These are phyloP conservation scores for Dyspetes luteomarginatus DNA, from an alignment of 2,888 invertebrate genomes.

Conservation along the genomic window DNA sequence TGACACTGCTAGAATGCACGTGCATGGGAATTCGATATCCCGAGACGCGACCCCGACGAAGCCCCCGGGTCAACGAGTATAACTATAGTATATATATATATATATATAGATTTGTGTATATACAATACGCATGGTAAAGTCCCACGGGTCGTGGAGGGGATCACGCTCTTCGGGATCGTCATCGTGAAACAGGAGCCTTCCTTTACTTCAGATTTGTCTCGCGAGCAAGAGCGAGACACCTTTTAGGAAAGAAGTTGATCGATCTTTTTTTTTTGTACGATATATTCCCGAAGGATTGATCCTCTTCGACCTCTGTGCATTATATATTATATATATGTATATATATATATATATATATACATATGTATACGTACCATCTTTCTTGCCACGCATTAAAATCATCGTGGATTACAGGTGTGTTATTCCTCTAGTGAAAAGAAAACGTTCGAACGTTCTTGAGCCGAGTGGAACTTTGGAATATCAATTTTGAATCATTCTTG, in stretches of 20 bases:
- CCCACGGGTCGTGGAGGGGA: constrained; percentile 76
- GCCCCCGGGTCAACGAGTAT: constrained; percentile 61
- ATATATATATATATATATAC: background rate
- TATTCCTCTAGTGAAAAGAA: constrained; percentile 25
- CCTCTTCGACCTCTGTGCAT: constrained; percentile 30
- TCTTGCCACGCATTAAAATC: constrained; percentile 41
- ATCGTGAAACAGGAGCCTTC: constrained; percentile 60
- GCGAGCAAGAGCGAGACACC: background rate
- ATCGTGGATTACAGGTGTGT: constrained; percentile 40
- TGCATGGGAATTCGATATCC: constrained; percentile 82
- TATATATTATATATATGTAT: no score
- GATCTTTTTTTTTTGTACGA: constrained; percentile 45
- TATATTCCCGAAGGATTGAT: constrained; percentile 50
- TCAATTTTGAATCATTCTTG: constrained; percentile 37
- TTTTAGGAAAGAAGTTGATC: constrained; percentile 48
- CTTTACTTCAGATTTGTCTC: constrained; percentile 36
- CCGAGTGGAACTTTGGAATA: constrained; percentile 17
- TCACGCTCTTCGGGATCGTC: constrained; percentile 41
- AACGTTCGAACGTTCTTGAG: background rate
- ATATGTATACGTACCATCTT: constrained; percentile 17
- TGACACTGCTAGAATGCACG: constrained; percentile 82
- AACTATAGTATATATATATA: constrained; percentile 59
- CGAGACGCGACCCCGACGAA: constrained; percentile 62
- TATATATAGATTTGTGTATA: constrained; percentile 60
- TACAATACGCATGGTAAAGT: constrained; percentile 78